Conservation (phyloP, 2,113 vertebrate species). For the Rhadina sibilatrix region DNA sequence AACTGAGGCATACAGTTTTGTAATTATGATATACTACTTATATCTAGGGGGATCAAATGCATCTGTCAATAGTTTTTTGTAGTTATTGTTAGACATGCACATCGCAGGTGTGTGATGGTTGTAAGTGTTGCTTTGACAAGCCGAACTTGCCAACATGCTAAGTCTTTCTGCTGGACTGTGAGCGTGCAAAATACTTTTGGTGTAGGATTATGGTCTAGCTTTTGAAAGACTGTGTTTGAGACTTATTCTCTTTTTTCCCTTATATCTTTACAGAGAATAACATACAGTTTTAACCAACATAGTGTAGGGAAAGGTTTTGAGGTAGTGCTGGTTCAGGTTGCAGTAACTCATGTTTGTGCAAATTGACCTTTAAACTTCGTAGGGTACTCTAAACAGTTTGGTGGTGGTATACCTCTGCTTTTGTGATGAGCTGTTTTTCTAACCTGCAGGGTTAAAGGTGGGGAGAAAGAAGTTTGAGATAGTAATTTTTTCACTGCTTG, state of each 20-base stretch:
- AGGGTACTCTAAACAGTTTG: background rate
- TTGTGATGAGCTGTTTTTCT: background rate
- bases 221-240: background rate
- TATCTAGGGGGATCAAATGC: background rate
- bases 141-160: background rate
- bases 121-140: background rate
- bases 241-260: accelerated
- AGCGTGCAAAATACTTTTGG: background rate
- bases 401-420: background rate
- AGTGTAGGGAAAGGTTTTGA: background rate
- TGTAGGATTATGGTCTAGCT: background rate
- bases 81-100: background rate
- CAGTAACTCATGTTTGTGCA: background rate
- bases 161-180: background rate
- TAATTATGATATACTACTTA: background rate
- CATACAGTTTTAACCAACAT: background rate
- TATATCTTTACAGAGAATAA: background rate
- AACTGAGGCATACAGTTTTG: background rate
- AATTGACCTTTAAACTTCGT: background rate
- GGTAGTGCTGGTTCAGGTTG: background rate
- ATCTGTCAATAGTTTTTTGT: background rate
- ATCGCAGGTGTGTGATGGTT: background rate
- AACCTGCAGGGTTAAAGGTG: background rate
- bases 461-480: background rate
- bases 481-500: background rate